Percentiles rank a stretch among this genome's conserved stretches.
These are phyloP conservation scores for Camponotus fellah DNA, from an alignment of 2,888 invertebrate genomes.

Conservation along the genomic window DNA sequence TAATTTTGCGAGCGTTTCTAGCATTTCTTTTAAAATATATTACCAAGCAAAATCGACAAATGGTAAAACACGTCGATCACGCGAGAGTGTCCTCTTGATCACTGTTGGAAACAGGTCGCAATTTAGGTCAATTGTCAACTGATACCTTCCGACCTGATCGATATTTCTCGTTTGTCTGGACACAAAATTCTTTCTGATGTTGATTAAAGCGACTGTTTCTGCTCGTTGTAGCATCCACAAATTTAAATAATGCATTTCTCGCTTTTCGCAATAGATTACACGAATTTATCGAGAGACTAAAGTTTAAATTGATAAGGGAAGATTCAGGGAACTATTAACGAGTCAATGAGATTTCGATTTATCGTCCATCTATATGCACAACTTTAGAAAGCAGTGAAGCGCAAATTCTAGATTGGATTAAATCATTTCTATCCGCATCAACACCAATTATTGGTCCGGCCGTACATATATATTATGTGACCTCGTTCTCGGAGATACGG, in stretches of 20 bases:
- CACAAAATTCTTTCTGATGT: neutral
- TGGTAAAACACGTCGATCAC: neutral
- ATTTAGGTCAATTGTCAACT: conserved; percentile 3
- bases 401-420: conserved; percentile 71
- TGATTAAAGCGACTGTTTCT: neutral
- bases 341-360: conserved; percentile 37
- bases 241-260: neutral
- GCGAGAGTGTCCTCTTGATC: neutral
- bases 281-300: neutral
- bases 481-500: conserved; percentile 18
- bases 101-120: neutral
- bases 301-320: conserved; percentile 27
- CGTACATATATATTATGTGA: neutral
- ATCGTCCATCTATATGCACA: conserved; percentile 46
- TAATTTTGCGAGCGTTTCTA: neutral
- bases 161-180: conserved; percentile 4
- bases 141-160: neutral
- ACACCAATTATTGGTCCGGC: neutral
- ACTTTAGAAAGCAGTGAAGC: conserved; percentile 31
- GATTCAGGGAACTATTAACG: conserved; percentile 3
- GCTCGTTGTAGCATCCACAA: neutral
- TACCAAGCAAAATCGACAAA: neutral
- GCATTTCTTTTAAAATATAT: neutral
- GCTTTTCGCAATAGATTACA: neutral
- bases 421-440: conserved; percentile 42